Conservation (phyloP, 2,797 vertebrate species). For the Hydrolagus colliei region DNA sequence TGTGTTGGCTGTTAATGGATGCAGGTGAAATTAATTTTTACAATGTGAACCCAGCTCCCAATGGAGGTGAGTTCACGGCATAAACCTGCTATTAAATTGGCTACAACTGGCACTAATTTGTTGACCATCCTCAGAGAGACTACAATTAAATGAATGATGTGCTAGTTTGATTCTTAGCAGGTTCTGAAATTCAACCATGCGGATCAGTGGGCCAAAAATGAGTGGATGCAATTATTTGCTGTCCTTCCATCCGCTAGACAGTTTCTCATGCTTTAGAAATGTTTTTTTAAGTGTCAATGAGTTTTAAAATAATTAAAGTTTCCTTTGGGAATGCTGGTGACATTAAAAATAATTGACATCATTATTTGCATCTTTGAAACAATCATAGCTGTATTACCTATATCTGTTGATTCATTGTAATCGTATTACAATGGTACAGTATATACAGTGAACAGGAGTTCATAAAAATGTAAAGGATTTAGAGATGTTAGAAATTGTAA, state of each 20-base stretch:
- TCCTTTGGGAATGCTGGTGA: conserved; percentile 6
- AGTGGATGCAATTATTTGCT: conserved; percentile 14
- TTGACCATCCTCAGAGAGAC: not conserved
- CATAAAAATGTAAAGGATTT: not conserved
- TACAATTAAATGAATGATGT: conserved; percentile 11
- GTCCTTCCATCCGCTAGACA: not conserved
- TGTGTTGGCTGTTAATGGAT: not conserved
- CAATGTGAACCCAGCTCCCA: not conserved
- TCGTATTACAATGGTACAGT: not conserved
- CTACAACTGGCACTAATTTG: conserved; percentile 19
- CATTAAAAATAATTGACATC: not conserved
- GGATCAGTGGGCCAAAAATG: conserved; percentile 12
- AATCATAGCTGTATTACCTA: not conserved
- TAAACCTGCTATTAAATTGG: conserved; percentile 6
- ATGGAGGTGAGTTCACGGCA: conserved; percentile 11
- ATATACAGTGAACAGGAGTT: not conserved
- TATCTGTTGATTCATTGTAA: not conserved
- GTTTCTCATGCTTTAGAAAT: conserved; percentile 20
- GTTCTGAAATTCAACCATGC: not conserved
- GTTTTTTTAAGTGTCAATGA: conserved; percentile 11
- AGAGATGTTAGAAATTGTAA: too few relatives aligned
- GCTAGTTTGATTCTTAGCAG: conserved; percentile 17
- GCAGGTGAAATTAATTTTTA: not conserved
- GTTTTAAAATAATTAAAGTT: conserved; percentile 10
- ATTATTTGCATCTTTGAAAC: conserved; percentile 11